Base-by-base conservation (phyloP, 2,888 invertebrate species). In the Meta bourneti region DNA sequence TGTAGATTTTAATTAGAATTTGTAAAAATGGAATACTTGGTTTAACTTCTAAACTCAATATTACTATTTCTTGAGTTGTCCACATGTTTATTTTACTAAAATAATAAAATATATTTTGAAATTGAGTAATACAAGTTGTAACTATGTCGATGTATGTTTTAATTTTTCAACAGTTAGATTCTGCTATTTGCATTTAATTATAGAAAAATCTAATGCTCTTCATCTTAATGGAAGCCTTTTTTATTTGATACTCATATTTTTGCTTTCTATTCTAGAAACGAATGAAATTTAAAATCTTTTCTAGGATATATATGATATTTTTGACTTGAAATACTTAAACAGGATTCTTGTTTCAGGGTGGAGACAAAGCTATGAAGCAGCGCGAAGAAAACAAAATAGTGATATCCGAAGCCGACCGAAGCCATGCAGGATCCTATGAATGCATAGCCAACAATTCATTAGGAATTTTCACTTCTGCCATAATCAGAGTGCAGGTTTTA, bases 401-500 rank as follows among this genome's bases (percentile, higher is more conserved):
- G 19, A 92, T 92, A 80, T 74, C 88, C 72, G 86, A 92, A 86
- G 92, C 92, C 9, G 75, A 89, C 20, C 51, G 80, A 51, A 89
- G n/a, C 20, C 89, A 92, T 85, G 92, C 92, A 82, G 92, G 92
- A 13, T 78, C 80, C 34, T 92, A 92, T 71, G 92, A 92, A 72
- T 92, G 92, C 54, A 86, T 92, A 52, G 92, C 92, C n/a, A 92
- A 85, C 34, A 92, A 92, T 61, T 86, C 92, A 0, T 71, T 92
- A n/a, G 92, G 92, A 77, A 92, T 92, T 34, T 92, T 71, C 48
- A 92, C 92, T 6, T 86, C 92, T 20, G 85, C 89, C 72, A 80
- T 89, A n/a, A 92, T 92, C 20, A 82, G 88, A 89, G 92, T 92
- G 5, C 92, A 92, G 86, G 92, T 92, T 70, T 69, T 89, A 11